Base-by-base conservation (phyloP, 2,888 invertebrate species). In the Arctia plantaginis region DNA sequence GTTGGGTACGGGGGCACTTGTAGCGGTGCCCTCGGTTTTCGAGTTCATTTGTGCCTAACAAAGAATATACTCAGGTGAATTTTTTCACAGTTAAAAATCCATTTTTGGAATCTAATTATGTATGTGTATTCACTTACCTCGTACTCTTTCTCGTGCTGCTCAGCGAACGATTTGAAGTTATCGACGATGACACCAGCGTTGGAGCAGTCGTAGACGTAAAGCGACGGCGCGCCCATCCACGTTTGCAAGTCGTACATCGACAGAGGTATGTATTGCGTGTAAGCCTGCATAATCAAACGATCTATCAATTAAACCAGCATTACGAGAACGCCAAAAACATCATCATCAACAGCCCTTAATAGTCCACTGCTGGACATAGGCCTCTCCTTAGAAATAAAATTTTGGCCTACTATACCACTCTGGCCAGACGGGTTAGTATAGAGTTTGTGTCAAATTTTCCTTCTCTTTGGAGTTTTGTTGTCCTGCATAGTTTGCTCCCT, bases 201-300 rank as follows among this genome's bases (percentile, higher is more conserved):
- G 74, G 99, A 99, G 95, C 99, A 99, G 94, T 99, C 99, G 94
- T 99, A 99, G 35, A 99, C 99, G 95, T 99, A 99, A 80, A 99
- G 99, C 71, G 99, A 99, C 0, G 99, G 99, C 75, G 99, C 98
- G 73, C 99, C 99, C 99, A 99, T 99, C 99, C 99, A 99, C 67
- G 98, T 98, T 96, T 99, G 99, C 76, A 99, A 96, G 96, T 99
- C 99, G 94, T 99, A 99, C 84, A 99, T 98, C 73, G 99, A 99
- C 88, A 99, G 96, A 67, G 99, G 99, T 94, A 99, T 99, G 96
- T 99, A 99, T 95, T 99, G 99, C 7, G 99, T 99, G 93, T 99
- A 99, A 55, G 97, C 98, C 97, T 99, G 95, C 6, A 23, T 1
- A 44, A 8, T 6, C 13, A 73, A 64, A 70, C 8, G 66, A 30